phyloP scores from a whole-genome alignment of 2,113 vertebrate species.

The Entomyzon cyanotis region DNA sequence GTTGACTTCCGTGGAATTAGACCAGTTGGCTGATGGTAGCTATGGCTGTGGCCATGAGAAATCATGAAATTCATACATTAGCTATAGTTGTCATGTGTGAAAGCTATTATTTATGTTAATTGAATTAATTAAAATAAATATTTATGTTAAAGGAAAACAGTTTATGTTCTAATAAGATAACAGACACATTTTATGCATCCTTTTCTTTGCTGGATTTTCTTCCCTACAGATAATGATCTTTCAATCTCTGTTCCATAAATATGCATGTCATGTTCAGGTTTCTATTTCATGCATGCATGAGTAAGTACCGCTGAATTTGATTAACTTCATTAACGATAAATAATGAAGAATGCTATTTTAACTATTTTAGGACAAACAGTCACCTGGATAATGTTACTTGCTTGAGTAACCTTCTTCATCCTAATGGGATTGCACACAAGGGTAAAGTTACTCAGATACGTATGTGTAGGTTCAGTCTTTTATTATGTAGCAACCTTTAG shows the following conservation, averaged over 20 bases:
- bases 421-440: slow-evolving; percentile 42
- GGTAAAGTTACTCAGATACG: slow-evolving; percentile 44
- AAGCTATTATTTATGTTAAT: slow-evolving; percentile 70
- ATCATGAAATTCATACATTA: slow-evolving; percentile 42
- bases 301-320: slow-evolving; percentile 71
- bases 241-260: slow-evolving; percentile 73
- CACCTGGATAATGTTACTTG: slow-evolving; percentile 40
- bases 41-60: neutral
- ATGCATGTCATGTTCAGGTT: slow-evolving; percentile 73
- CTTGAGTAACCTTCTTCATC: slow-evolving; percentile 38
- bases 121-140: slow-evolving; percentile 74
- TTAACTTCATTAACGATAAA: slow-evolving; percentile 79
- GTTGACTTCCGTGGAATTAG: neutral
- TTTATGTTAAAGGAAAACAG: slow-evolving; percentile 67
- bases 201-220: slow-evolving; percentile 64
- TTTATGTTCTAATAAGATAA: slow-evolving; percentile 68
- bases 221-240: slow-evolving; percentile 70
- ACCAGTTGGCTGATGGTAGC: neutral
- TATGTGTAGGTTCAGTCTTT: slow-evolving; percentile 48
- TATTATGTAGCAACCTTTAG: slow-evolving; percentile 74
- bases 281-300: slow-evolving; percentile 70
- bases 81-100: slow-evolving; percentile 49
- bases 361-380: slow-evolving; percentile 69
- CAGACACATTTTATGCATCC: slow-evolving; percentile 58
- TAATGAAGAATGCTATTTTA: slow-evolving; percentile 73